Conservation (phyloP, 1,140 invertebrate species). For the Drosophila micromelanica region DNA sequence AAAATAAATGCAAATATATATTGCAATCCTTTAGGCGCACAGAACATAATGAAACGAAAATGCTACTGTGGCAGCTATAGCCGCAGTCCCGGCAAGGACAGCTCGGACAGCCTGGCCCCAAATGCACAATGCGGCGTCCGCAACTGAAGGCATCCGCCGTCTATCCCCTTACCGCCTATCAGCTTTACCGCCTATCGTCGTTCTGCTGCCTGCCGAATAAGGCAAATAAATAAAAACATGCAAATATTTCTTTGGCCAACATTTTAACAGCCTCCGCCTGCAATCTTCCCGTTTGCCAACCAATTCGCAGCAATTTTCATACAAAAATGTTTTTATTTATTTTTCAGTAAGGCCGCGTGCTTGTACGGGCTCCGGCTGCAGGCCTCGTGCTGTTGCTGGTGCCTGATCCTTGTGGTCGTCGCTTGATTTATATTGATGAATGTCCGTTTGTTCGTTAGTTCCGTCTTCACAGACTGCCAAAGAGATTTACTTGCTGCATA, state of each 20-base stretch:
- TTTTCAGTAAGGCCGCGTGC: slow-evolving; percentile 18
- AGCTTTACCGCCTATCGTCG: neutral
- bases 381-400: slow-evolving; percentile 13
- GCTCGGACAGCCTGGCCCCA: slow-evolving; percentile 21
- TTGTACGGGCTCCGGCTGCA: neutral
- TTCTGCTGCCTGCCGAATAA: slow-evolving; percentile 54
- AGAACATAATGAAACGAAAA: slow-evolving; percentile 81
- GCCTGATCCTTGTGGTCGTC: slow-evolving; percentile 65
- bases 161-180: slow-evolving; percentile 1
- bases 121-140: slow-evolving; percentile 50
- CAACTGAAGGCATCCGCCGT: slow-evolving; percentile 51
- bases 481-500: slow-evolving; percentile 70
- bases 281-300: slow-evolving; percentile 39
- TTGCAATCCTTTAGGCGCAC: slow-evolving; percentile 80
- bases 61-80: slow-evolving; percentile 67
- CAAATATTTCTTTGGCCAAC: slow-evolving; percentile 83
- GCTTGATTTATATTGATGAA: slow-evolving; percentile 84
- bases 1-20: slow-evolving; percentile 75
- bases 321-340: slow-evolving; percentile 79
- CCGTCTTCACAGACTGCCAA: slow-evolving; percentile 77
- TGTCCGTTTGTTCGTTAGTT: slow-evolving; percentile 82
- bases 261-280: slow-evolving; percentile 67
- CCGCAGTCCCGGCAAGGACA: slow-evolving; percentile 47
- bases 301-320: slow-evolving; percentile 72
- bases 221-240: slow-evolving; percentile 79